These are phyloP conservation scores for Rhinopomastus cyanomelas DNA, from an alignment of 2,113 vertebrate species.

Conservation along the genomic window DNA sequence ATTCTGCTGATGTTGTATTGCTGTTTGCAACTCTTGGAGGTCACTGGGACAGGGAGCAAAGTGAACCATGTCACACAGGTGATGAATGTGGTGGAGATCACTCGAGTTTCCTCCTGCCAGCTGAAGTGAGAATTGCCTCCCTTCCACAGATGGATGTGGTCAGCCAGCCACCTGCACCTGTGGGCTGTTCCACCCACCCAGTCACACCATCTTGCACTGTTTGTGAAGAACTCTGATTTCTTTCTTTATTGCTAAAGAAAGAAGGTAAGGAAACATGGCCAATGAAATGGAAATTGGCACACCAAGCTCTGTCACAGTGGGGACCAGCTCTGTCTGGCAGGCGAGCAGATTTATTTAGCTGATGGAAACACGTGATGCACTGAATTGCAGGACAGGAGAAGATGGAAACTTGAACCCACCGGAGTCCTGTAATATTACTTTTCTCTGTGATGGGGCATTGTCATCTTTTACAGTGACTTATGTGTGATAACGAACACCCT, in stretches of 20 bases:
- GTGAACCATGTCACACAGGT: background rate
- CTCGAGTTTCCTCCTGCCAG: background rate
- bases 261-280: background rate
- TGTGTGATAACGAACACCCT: conserved; percentile 25
- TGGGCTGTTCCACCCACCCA: background rate
- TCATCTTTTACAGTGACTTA: conserved; percentile 62
- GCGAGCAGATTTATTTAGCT: conserved; percentile 21
- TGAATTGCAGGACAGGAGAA: background rate
- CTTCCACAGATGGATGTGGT: background rate
- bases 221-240: background rate
- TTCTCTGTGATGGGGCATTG: conserved; percentile 49
- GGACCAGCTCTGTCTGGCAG: conserved; percentile 12
- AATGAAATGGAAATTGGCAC: background rate
- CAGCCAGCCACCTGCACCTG: background rate
- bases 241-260: background rate
- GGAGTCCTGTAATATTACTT: conserved; percentile 57
- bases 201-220: background rate
- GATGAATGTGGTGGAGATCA: background rate
- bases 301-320: background rate
- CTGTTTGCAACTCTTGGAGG: background rate
- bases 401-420: conserved; percentile 12
- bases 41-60: background rate
- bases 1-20: background rate
- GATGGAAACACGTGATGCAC: background rate
- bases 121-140: background rate